Conservation (phyloP, 2,797 vertebrate genomes). For the Lepus oiostolus region DNA sequence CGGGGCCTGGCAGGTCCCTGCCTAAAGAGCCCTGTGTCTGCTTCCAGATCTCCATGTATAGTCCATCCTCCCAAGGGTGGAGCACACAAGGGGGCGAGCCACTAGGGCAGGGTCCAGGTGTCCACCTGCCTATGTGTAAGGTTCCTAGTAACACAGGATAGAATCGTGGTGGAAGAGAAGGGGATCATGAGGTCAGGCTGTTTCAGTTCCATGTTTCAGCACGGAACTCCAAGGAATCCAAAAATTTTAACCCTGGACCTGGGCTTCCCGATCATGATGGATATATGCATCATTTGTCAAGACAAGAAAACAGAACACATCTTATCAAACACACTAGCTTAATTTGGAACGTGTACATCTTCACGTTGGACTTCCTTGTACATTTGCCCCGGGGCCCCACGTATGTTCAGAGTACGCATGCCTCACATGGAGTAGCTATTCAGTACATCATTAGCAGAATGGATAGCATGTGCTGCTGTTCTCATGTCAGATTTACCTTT, state of each 20-base stretch:
- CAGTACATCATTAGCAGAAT: not conserved
- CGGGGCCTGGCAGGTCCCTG: not conserved
- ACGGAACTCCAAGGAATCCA: not conserved
- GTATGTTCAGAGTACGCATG: not conserved
- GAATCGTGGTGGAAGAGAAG: not conserved
- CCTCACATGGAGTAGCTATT: not conserved
- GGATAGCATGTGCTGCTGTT: not conserved
- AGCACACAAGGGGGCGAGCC: not conserved
- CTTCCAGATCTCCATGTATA: not conserved
- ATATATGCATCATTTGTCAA: not conserved
- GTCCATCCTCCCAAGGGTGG: not conserved
- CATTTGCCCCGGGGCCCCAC: not conserved
- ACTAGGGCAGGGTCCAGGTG: not conserved
- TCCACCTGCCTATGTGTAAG: not conserved
- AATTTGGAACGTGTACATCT: constrained; percentile 31
- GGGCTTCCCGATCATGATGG: not conserved
- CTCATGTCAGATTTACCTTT: constrained; percentile 42
- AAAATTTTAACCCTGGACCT: constrained; percentile 33
- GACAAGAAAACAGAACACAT: not conserved
- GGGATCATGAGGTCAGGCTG: not conserved
- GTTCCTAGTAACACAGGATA: not conserved
- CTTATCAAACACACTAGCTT: constrained; percentile 36
- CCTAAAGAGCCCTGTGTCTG: not conserved
- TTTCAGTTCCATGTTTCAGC: not conserved
- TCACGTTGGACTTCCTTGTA: not conserved